These are phyloP conservation scores for Platyrinchus mystaceus DNA, from an alignment of 2,797 vertebrate genomes.

Conservation along the genomic window DNA sequence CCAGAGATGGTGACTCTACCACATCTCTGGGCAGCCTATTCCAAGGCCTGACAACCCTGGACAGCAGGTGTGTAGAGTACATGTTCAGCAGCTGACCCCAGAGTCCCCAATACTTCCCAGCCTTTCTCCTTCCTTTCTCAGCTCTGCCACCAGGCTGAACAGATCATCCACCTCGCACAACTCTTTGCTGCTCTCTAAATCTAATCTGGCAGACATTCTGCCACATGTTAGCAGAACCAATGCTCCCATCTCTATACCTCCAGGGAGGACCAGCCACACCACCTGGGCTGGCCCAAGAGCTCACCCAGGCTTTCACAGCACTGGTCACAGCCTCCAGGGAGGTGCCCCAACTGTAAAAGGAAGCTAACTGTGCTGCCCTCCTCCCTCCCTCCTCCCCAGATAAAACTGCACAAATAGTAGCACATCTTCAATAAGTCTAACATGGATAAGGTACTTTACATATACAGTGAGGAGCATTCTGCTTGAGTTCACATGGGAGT, in stretches of 20 bases:
- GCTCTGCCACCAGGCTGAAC: neutral
- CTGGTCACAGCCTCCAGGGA: neutral
- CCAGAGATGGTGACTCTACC: neutral
- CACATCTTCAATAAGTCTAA: neutral
- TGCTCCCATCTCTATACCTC: neutral
- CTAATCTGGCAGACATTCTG: neutral
- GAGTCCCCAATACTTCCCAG: too few species aligned
- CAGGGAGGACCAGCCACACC: neutral
- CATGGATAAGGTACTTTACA: neutral
- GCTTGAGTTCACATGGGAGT: neutral
- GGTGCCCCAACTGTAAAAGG: neutral
- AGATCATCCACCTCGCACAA: too few species aligned
- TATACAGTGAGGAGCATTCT: neutral
- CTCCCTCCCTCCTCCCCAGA: neutral
- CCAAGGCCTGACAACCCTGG: too few species aligned
- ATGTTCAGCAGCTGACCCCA: rapidly evolving
- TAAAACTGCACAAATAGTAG: neutral
- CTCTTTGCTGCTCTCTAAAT: neutral
- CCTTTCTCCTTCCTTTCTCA: neutral
- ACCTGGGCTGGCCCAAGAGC: too few species aligned
- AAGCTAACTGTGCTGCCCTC: neutral
- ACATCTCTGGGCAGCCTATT: neutral
- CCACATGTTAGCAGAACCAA: neutral
- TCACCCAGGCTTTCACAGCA: neutral
- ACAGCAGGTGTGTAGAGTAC: too few species aligned